These are phyloP conservation scores for Pavo muticus DNA, from an alignment of 2,113 vertebrate species.

Conservation along the genomic window DNA sequence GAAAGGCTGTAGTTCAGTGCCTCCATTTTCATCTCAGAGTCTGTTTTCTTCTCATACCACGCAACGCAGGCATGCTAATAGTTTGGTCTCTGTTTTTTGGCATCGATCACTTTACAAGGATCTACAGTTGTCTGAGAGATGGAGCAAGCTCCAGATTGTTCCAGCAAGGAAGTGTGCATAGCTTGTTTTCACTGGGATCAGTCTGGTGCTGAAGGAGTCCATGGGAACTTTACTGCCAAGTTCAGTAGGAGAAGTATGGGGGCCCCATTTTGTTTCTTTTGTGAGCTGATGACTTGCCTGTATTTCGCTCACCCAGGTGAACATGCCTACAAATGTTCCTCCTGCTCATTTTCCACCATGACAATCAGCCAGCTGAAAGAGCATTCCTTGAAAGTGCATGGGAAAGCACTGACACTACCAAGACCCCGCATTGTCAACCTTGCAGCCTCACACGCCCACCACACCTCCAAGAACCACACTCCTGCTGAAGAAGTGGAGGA, in stretches of 20 bases:
- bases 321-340: constrained; percentile 95
- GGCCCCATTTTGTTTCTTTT: constrained; percentile 68
- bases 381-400: constrained; percentile 94
- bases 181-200: constrained; percentile 50
- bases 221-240: constrained; percentile 45
- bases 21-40: constrained; percentile 53
- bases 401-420: constrained; percentile 91
- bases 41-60: constrained; percentile 49
- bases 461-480: constrained; percentile 76
- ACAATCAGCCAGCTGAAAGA: constrained; percentile 98
- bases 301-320: constrained; percentile 87
- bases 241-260: constrained; percentile 52
- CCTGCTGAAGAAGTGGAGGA: constrained; percentile 82
- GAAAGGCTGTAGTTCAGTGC: neutral
- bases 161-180: neutral
- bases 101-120: neutral
- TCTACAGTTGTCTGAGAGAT: neutral
- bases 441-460: constrained; percentile 85
- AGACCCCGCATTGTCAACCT: constrained; percentile 89
- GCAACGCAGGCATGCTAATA: constrained; percentile 29
- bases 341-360: constrained; percentile 94
- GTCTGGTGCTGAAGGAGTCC: constrained; percentile 5
- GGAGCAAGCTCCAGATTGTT: neutral
- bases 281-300: constrained; percentile 79
- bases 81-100: constrained; percentile 18